Base-by-base conservation (phyloP, 2,113 vertebrate species). In the Laterallus jamaicensis region DNA sequence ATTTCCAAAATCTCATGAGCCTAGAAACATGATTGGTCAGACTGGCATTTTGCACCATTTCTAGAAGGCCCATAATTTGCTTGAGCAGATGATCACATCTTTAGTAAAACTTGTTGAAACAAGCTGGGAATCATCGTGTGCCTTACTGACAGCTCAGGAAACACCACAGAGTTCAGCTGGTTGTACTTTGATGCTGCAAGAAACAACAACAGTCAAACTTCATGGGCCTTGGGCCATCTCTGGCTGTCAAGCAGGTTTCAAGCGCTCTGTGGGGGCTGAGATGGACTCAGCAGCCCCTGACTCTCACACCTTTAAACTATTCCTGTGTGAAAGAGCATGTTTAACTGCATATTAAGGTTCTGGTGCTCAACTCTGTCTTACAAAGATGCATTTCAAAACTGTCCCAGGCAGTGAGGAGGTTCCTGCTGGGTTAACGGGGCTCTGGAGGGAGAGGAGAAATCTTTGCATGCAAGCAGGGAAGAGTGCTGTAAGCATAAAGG, bases 301-400 rank as follows among this genome's bases (percentile, higher is more conserved):
- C 58, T 79, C 35, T 49, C 58, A 54, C 28, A 49, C 59, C 63
- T 68, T 40, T 10, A n/a, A 86, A 92, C 29, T n/a, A 60, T 18
- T 69, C 44, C 31, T 28, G 10, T 0, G 6, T 25, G 24, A 26
- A 20, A 0, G 1, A 66, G 18, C 32, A 17, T 1, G 9, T 14
- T 31, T 32, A 63, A 6, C 19, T 37, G 28, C n/a, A 6, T 13
- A 31, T 17, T 11, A 59, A 29, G 28, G 42, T 5, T 14, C 40
- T 44, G 40, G 55, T 55, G 15, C 84, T 74, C 66, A 54, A 25
- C 31, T 15, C 31, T 54, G 13, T 58, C 58, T 56, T 54, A 55
- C 16, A 56, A 47, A 63, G 37, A 25, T 2, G 17, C 8, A 52
- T 74, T 67, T 78, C 42, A 63, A 62, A 75, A 47, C 31, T 29